Percentiles rank a stretch among this genome's conserved stretches.
Conservation (phyloP, 2,888 invertebrate genomes). For the Myopa tessellatipennis region DNA sequence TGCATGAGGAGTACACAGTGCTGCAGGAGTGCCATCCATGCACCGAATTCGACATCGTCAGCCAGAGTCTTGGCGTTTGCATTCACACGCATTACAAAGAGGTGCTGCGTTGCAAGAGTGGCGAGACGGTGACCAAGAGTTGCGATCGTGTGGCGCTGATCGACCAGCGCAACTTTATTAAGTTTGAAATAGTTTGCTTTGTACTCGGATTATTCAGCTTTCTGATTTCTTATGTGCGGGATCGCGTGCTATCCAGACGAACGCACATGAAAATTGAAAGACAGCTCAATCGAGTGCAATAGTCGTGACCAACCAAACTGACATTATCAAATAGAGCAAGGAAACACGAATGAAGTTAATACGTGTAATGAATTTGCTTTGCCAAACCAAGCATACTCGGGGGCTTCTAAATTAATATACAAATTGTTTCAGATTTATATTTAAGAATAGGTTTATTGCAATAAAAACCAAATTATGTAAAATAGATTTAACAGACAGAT, state of each 20-base stretch:
- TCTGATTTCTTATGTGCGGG: slow-evolving; percentile 61
- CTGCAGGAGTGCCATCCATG: slow-evolving; percentile 85
- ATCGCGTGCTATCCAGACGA: slow-evolving; percentile 59
- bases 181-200: slow-evolving; percentile 61
- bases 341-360: neutral
- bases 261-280: slow-evolving; percentile 62
- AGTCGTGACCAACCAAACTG: slow-evolving; percentile 41
- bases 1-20: slow-evolving; percentile 78
- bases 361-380: neutral
- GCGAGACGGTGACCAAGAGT: slow-evolving; percentile 84
- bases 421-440: neutral
- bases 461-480: slow-evolving; percentile 7
- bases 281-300: slow-evolving; percentile 61
- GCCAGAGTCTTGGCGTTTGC: slow-evolving; percentile 84
- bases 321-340: neutral
- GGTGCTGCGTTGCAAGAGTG: slow-evolving; percentile 82
- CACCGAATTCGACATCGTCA: slow-evolving; percentile 85
- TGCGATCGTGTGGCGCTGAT: slow-evolving; percentile 88
- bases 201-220: slow-evolving; percentile 59
- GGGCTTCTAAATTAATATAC: neutral
- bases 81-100: slow-evolving; percentile 87
- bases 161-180: slow-evolving; percentile 80
- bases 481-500: neutral
- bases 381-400: neutral
- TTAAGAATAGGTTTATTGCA: slow-evolving; percentile 23